These are phyloP conservation scores for Zygogramma bicolorata DNA, from an alignment of 2,888 invertebrate species.

Conservation along the genomic window DNA sequence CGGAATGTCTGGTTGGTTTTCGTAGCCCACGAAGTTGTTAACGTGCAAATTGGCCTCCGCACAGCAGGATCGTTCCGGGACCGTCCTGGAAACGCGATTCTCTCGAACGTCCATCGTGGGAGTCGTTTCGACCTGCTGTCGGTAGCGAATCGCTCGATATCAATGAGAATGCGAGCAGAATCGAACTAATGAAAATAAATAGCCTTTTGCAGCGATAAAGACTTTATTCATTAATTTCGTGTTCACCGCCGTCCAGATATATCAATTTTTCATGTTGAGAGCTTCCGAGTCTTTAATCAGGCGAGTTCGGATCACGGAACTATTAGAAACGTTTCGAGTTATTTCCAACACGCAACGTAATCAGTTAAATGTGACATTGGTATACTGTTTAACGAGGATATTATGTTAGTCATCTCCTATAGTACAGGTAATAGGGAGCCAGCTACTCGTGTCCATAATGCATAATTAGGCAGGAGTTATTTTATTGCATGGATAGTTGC, in stretches of 20 bases:
- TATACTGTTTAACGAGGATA: too few relatives aligned
- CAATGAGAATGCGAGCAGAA: constrained; percentile 24
- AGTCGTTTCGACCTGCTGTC: constrained; percentile 26
- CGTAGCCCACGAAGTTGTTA: too few relatives aligned
- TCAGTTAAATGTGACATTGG: too few relatives aligned
- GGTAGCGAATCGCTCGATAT: constrained; percentile 25
- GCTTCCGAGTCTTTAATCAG: background rate
- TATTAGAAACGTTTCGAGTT: background rate
- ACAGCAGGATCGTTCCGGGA: background rate
- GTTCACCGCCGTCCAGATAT: background rate
- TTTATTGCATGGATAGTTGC: too few relatives aligned
- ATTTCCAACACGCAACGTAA: background rate
- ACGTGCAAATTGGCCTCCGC: background rate
- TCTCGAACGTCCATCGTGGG: constrained; percentile 37
- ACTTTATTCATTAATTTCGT: constrained; percentile 26
- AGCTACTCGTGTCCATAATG: too few relatives aligned
- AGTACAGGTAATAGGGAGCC: too few relatives aligned
- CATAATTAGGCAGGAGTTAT: too few relatives aligned
- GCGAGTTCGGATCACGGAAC: background rate
- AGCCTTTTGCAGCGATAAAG: constrained; percentile 20
- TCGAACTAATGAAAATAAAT: constrained; percentile 35
- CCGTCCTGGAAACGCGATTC: constrained; percentile 36
- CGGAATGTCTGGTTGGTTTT: too few relatives aligned
- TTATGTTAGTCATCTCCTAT: too few relatives aligned
- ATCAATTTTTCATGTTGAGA: background rate